These are phyloP conservation scores for Panthera tigris DNA, from an alignment of 2,113 vertebrate genomes.

Conservation along the genomic window DNA sequence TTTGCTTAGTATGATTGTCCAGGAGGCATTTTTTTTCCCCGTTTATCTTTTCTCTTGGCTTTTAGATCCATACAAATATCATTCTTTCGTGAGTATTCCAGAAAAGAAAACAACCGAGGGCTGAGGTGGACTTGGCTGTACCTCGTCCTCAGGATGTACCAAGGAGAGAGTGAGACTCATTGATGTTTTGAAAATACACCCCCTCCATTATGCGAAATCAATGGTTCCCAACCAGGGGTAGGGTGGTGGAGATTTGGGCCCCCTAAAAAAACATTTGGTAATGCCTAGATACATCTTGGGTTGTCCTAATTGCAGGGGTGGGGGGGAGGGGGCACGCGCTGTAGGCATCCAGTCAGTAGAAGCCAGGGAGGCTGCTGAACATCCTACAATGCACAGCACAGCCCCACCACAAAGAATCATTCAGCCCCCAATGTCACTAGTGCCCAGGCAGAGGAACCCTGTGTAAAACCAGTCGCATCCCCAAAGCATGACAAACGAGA, in stretches of 20 bases:
- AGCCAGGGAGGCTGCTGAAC: background rate
- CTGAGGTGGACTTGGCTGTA: background rate
- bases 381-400: background rate
- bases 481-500: background rate
- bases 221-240: background rate
- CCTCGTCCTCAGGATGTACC: background rate
- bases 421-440: background rate
- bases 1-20: background rate
- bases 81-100: background rate
- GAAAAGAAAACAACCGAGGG: background rate
- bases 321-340: background rate
- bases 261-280: background rate
- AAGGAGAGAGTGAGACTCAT: background rate
- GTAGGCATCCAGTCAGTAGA: background rate
- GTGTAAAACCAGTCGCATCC: background rate
- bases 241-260: background rate
- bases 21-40: background rate
- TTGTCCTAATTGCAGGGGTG: background rate
- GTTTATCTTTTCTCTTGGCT: background rate
- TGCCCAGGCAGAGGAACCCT: background rate
- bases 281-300: background rate
- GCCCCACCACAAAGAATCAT: background rate
- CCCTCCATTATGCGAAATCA: background rate
- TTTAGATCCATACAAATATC: background rate
- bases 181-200: background rate